Evolutionary conservation across 2,113 vertebrate genomes (phyloP).

Genomic region (Bettongia penicillata): DNA sequence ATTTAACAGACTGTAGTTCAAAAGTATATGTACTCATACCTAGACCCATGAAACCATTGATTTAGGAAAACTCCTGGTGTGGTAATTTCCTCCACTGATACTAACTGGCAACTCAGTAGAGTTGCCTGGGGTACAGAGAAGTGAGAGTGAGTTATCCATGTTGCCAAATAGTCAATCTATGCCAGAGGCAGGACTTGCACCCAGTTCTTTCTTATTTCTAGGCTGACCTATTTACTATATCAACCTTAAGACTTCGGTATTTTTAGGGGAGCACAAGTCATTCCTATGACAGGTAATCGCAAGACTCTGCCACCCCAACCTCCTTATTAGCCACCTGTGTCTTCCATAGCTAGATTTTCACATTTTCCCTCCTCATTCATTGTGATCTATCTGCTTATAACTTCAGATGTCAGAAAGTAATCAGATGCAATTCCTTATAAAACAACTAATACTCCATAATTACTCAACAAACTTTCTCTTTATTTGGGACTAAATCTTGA

Average conservation of each 20-base stretch:
- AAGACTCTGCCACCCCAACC: not conserved
- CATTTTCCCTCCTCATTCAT: not conserved
- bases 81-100: not conserved
- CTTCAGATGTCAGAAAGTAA: not conserved
- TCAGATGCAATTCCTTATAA: not conserved
- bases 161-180: not conserved
- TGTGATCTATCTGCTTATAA: not conserved
- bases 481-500: not conserved
- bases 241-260: not conserved
- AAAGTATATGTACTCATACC: not conserved
- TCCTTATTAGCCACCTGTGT: not conserved
- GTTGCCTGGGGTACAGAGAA: not conserved
- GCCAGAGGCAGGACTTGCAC: not conserved
- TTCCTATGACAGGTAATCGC: not conserved
- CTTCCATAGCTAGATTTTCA: not conserved
- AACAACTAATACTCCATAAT: not conserved
- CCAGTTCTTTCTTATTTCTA: not conserved
- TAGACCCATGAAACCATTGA: not conserved
- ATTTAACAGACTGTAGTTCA: slow-evolving; percentile 26
- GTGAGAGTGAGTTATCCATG: not conserved
- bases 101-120: not conserved
- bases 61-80: not conserved
- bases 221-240: not conserved
- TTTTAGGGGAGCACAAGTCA: not conserved
- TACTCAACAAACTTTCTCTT: not conserved